These are phyloP conservation scores for Acanthurus leucopareius DNA, from an alignment of 2,797 vertebrate species.

Conservation along the genomic window DNA sequence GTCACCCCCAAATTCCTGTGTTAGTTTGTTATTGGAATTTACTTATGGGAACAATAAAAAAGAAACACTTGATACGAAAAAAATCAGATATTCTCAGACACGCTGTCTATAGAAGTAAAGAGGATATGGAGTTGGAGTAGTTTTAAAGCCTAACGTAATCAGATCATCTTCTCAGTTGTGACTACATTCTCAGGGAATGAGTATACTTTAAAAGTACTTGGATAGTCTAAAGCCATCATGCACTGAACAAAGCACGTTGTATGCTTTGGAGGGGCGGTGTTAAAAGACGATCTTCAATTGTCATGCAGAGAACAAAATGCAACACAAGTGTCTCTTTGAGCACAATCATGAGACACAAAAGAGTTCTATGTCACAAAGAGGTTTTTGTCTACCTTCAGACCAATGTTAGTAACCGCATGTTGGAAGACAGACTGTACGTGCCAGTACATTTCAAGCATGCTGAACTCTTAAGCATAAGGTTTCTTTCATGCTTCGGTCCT, in stretches of 20 bases:
- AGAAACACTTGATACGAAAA: background rate
- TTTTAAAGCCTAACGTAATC: background rate
- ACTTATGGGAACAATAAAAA: background rate
- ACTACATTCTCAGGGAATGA: background rate
- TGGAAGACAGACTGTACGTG: background rate
- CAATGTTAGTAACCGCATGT: background rate
- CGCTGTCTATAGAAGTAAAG: background rate
- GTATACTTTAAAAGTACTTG: background rate
- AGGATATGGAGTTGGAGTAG: slow-evolving; percentile 2
- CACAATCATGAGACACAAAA: no score
- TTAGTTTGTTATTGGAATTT: background rate
- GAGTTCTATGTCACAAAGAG: no score
- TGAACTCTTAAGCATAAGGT: no score
- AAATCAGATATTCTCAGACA: background rate
- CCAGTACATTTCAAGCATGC: no score
- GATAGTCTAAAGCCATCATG: background rate
- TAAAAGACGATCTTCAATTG: background rate
- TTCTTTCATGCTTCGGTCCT: no score
- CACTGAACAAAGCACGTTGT: background rate
- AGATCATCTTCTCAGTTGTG: background rate
- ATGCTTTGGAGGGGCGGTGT: background rate
- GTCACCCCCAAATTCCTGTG: background rate
- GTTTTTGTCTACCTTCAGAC: no score
- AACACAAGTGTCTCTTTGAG: no score
- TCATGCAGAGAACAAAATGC: no score